These are phyloP conservation scores for Todiramphus saurophagus DNA, from an alignment of 2,113 vertebrate species.

Conservation along the genomic window DNA sequence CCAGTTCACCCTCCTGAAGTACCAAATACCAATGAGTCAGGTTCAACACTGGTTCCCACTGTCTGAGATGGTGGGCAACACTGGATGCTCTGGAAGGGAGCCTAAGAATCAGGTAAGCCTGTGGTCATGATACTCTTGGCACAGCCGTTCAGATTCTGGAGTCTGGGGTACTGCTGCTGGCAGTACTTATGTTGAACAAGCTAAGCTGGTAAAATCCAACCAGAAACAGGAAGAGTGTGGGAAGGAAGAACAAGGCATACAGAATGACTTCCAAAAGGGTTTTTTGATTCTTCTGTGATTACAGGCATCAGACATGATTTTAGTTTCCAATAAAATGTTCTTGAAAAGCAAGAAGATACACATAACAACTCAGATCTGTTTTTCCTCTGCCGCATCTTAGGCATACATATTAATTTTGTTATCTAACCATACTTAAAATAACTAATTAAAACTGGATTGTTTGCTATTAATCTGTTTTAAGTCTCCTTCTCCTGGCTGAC, in stretches of 20 bases:
- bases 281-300: background rate
- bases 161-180: background rate
- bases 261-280: accelerated
- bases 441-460: background rate
- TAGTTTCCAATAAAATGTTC: background rate
- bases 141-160: background rate
- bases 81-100: background rate
- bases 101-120: background rate
- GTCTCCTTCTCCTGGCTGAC: background rate
- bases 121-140: background rate
- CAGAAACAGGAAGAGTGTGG: background rate
- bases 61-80: background rate
- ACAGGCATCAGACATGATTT: background rate
- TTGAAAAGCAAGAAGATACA: background rate
- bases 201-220: background rate
- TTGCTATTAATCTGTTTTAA: slow-evolving; percentile 34
- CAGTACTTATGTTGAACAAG: background rate
- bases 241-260: background rate
- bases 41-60: accelerated
- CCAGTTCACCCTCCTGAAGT: background rate
- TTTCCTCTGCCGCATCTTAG: background rate
- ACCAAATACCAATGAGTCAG: background rate
- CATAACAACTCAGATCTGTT: background rate
- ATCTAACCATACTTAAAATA: slow-evolving; percentile 8
- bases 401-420: slow-evolving; percentile 23